These are phyloP conservation scores for Siphonodentalium dalli DNA, from an alignment of 2,888 invertebrate species.

Conservation along the genomic window DNA sequence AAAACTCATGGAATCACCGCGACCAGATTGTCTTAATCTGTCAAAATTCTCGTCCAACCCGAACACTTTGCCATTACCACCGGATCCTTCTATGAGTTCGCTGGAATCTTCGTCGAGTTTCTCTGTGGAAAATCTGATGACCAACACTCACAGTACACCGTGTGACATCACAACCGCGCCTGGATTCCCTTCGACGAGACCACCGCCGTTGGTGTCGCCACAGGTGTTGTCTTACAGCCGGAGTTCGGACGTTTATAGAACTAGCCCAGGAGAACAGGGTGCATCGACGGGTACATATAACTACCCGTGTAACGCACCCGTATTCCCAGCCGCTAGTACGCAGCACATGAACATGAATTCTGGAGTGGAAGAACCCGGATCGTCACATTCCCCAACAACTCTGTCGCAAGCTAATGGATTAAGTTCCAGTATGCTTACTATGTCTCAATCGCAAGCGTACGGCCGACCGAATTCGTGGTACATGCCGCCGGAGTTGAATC, in stretches of 20 bases:
- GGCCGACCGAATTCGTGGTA: constrained; percentile 50
- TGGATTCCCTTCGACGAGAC: constrained; percentile 33
- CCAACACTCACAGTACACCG: constrained; percentile 32
- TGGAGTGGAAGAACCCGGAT: constrained; percentile 38
- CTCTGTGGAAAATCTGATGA: constrained; percentile 59
- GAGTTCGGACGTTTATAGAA: constrained; percentile 47
- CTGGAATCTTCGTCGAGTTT: constrained; percentile 44
- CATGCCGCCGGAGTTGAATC: constrained; percentile 44
- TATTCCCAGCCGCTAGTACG: constrained; percentile 21
- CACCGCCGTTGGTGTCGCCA: constrained; percentile 46
- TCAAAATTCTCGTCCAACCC: constrained; percentile 32
- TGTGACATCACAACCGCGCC: constrained; percentile 37
- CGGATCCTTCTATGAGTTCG: constrained; percentile 39
- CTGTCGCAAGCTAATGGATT: constrained; percentile 46
- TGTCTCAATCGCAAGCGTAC: constrained; percentile 45
- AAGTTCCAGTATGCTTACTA: constrained; percentile 45
- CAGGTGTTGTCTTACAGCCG: constrained; percentile 46
- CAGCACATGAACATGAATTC: constrained; percentile 30
- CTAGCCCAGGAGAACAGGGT: constrained; percentile 36
- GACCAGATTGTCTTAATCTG: constrained; percentile 31
- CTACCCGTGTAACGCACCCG: constrained; percentile 32
- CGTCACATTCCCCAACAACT: constrained; percentile 34
- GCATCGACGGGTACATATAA: constrained; percentile 36
- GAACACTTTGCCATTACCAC: constrained; percentile 46
- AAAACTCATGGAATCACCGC: constrained; percentile 47